Percentiles rank a stretch among this genome's conserved stretches.
phyloP scores from a whole-genome alignment of 1,140 invertebrate species.

The Zelostemma sp. region DNA sequence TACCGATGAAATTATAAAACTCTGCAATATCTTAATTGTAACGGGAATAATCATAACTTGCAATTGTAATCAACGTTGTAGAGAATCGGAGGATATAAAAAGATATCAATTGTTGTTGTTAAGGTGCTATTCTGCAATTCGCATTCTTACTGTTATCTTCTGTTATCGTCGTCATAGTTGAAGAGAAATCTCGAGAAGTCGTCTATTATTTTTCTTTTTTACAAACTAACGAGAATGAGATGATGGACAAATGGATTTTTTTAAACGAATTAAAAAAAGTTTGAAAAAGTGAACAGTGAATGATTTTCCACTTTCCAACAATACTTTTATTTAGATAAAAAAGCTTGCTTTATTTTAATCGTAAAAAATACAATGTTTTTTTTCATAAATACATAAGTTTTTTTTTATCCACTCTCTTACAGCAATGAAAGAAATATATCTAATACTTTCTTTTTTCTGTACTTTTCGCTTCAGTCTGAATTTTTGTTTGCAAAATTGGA shows the following conservation, averaged over 20 bases:
- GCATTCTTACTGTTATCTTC: constrained; percentile 37
- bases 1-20: constrained; percentile 3
- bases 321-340: constrained; percentile 23
- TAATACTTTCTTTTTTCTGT: too few relatives aligned
- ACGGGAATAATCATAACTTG: constrained; percentile 20
- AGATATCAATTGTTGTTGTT: constrained; percentile 35
- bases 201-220: constrained; percentile 27
- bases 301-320: constrained; percentile 1
- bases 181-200: constrained; percentile 6
- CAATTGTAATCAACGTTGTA: constrained; percentile 35
- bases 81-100: constrained; percentile 38
- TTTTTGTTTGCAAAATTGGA: constrained; percentile 10
- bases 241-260: constrained; percentile 24
- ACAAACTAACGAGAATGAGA: constrained; percentile 16
- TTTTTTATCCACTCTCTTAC: too few relatives aligned
- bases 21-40: constrained; percentile 19
- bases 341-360: constrained; percentile 14
- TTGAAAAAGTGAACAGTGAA: constrained; percentile 14
- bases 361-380: neutral
- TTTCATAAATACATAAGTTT: constrained; percentile 9
- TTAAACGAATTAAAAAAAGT: constrained; percentile 41
- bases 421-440: too few relatives aligned
- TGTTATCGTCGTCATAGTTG: constrained; percentile 42
- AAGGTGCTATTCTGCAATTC: constrained; percentile 42
- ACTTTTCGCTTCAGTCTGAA: constrained; percentile 12